Evolutionary conservation across 2,797 vertebrate genomes (phyloP).

Genomic region (Spondyliosoma cantharus): DNA sequence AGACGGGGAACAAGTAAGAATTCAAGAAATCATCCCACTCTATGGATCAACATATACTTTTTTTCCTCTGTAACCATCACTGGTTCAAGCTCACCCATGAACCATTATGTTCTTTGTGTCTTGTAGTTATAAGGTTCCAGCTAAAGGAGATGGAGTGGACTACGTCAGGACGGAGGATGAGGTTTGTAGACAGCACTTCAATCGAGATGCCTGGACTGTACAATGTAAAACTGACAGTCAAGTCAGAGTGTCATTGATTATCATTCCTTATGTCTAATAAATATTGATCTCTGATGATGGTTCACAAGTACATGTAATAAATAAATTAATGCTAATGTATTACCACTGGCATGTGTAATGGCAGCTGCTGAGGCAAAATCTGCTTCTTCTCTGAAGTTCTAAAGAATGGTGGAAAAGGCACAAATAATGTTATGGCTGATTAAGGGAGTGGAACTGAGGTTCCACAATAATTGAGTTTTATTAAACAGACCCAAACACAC

Average conservation of each 20-base stretch:
- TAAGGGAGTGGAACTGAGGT: not conserved
- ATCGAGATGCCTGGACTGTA: not conserved
- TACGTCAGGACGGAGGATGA: slow-evolving; percentile 97
- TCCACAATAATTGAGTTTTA: not conserved
- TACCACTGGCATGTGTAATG: not conserved
- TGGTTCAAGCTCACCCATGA: not conserved
- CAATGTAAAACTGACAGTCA: not conserved
- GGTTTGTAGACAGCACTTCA: slow-evolving; percentile 79
- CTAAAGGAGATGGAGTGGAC: slow-evolving; percentile 93
- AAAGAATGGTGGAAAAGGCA: not conserved
- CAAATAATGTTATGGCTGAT: not conserved
- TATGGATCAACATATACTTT: not conserved
- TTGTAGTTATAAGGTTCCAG: slow-evolving; percentile 92
- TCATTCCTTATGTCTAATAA: not conserved
- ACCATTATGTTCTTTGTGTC: slow-evolving; percentile 48
- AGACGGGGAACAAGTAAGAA: slow-evolving; percentile 91
- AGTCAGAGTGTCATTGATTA: not conserved
- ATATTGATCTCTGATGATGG: not conserved
- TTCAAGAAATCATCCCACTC: not conserved
- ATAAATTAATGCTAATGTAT: not conserved
- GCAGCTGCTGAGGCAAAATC: not conserved
- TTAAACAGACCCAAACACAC: not conserved
- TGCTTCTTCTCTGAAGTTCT: not conserved
- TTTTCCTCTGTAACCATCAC: not conserved
- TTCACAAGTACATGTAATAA: not conserved